These are phyloP conservation scores for Staurois parvus DNA, from an alignment of 2,797 vertebrate species.

Conservation along the genomic window DNA sequence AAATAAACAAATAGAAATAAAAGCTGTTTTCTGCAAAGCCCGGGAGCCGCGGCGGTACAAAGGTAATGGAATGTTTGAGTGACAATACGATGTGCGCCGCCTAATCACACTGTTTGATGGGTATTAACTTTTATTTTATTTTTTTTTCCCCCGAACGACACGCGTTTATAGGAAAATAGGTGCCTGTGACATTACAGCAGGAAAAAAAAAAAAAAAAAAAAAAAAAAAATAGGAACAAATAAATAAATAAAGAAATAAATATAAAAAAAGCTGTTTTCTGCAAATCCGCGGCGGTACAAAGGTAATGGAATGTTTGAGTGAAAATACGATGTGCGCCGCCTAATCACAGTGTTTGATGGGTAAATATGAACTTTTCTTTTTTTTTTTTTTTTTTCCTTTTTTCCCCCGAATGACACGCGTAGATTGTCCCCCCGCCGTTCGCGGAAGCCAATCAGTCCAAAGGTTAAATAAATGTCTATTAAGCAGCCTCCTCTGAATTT, in stretches of 20 bases:
- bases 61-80: conserved; percentile 66
- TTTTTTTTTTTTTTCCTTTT: conserved; percentile 40
- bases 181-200: conserved; percentile 76
- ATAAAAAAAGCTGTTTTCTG: conserved; percentile 67
- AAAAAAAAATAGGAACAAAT: conserved; percentile 51
- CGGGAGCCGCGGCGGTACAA: conserved; percentile 68
- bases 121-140: conserved; percentile 67
- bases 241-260: conserved; percentile 28
- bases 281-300: conserved; percentile 68
- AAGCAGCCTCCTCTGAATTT: conserved; percentile 9
- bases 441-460: background rate
- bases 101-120: conserved; percentile 62
- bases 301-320: conserved; percentile 66
- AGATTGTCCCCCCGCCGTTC: conserved; percentile 8
- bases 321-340: conserved; percentile 62
- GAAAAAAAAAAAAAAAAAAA: conserved; percentile 62
- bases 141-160: conserved; percentile 63
- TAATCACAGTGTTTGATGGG: conserved; percentile 63
- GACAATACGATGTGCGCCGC: conserved; percentile 62
- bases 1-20: conserved; percentile 54
- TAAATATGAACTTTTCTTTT: conserved; percentile 65
- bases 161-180: background rate
- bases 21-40: conserved; percentile 70
- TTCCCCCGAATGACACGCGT: conserved; percentile 58
- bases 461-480: conserved; percentile 34